These are phyloP conservation scores for Suricata suricatta DNA, from an alignment of 2,113 vertebrate species.

Conservation along the genomic window DNA sequence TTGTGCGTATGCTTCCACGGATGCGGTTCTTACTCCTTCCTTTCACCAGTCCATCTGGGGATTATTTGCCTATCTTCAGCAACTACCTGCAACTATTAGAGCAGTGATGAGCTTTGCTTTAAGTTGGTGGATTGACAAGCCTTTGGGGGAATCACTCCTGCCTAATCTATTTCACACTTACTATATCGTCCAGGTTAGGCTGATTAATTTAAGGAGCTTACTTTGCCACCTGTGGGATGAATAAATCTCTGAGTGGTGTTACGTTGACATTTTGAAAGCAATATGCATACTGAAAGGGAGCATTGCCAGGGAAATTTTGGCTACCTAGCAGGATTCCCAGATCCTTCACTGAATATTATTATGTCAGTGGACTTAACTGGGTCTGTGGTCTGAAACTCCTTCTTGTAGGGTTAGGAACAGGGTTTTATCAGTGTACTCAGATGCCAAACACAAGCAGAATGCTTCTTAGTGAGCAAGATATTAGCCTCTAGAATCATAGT, in stretches of 20 bases:
- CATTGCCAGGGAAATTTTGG: not conserved
- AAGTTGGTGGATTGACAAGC: not conserved
- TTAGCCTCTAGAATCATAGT: not conserved
- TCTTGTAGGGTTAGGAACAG: not conserved
- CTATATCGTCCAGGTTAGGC: constrained; percentile 2
- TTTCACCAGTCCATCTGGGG: not conserved
- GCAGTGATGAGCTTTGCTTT: constrained; percentile 12
- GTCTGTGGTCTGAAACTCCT: not conserved
- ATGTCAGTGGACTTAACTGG: not conserved
- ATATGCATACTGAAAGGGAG: not conserved
- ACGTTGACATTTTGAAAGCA: constrained; percentile 48
- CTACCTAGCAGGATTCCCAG: not conserved
- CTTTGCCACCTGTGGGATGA: constrained; percentile 35
- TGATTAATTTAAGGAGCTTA: constrained; percentile 63
- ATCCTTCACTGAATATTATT: not conserved
- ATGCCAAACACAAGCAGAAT: not conserved
- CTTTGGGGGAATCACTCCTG: not conserved
- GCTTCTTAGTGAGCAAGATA: not conserved
- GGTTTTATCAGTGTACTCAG: not conserved
- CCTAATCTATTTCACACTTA: constrained; percentile 51
- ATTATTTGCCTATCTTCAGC: constrained; percentile 8
- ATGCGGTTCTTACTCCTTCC: not conserved
- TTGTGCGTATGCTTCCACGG: constrained; percentile 17
- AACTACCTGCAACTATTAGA: constrained; percentile 20
- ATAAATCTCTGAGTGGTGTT: constrained; percentile 19